A percentile compares a stretch with the other conserved stretches of the same genome.
phyloP scores from a whole-genome alignment of 2,888 invertebrate genomes.

The Athalia circularis region DNA sequence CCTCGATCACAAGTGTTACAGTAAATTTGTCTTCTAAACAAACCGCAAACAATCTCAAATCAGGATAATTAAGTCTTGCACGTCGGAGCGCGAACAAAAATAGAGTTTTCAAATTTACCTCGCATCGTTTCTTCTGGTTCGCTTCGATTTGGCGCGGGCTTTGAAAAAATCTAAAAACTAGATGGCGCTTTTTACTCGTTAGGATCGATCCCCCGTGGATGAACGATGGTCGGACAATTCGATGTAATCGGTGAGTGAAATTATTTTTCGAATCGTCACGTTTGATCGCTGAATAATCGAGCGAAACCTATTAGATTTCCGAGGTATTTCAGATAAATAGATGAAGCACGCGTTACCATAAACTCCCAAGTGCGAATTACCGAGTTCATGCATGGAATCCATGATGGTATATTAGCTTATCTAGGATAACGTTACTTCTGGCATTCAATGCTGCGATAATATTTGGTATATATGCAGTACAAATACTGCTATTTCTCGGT shows the following conservation, averaged over 20 bases:
- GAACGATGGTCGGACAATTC: not conserved
- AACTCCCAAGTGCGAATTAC: constrained; percentile 32
- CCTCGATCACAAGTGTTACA: not conserved
- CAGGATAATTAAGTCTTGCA: not conserved
- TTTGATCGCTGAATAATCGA: constrained; percentile 18
- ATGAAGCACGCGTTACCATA: constrained; percentile 19
- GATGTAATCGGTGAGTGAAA: too few relatives aligned
- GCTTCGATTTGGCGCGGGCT: not conserved
- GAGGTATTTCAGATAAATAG: constrained; percentile 15
- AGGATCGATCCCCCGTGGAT: not conserved
- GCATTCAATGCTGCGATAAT: constrained; percentile 23
- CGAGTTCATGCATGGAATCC: constrained; percentile 23
- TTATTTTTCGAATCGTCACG: not conserved
- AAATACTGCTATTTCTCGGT: constrained; percentile 39
- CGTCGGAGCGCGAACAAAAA: not conserved
- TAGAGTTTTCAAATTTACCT: not conserved
- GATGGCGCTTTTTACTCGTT: not conserved
- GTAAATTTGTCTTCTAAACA: constrained; percentile 3
- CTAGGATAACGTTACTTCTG: constrained; percentile 34
- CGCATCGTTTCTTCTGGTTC: not conserved
- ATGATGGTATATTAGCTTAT: constrained; percentile 39
- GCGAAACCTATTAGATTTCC: constrained; percentile 1
- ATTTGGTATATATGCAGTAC: constrained; percentile 37
- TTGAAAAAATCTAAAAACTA: not conserved
- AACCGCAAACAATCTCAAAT: not conserved